phyloP scores from a whole-genome alignment of 2,888 invertebrate genomes.

The Alsophila aescularia region DNA sequence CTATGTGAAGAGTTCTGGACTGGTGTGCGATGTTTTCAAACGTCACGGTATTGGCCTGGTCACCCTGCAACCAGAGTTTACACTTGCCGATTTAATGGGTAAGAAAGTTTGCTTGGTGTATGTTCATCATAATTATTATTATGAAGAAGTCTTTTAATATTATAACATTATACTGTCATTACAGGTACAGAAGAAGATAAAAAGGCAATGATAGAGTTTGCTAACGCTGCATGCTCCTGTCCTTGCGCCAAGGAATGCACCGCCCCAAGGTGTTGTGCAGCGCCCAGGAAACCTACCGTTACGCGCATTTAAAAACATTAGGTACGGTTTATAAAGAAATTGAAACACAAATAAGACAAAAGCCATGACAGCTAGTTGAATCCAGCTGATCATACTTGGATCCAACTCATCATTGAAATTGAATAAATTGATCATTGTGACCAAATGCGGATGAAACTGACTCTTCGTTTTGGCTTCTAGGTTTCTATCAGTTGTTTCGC shows the following conservation, averaged over 20 bases:
- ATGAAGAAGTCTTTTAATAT: background rate
- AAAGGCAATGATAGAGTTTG: conserved; percentile 67
- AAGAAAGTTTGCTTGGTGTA: conserved; percentile 27
- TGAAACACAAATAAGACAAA: background rate
- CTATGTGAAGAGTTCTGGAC: conserved; percentile 74
- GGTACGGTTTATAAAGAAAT: background rate
- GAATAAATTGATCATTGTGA: too few relatives aligned
- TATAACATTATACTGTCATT: background rate
- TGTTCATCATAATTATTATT: background rate
- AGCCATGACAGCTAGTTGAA: background rate
- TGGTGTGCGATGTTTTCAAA: conserved; percentile 89
- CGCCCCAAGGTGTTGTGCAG: conserved; percentile 71
- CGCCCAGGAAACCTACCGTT: conserved; percentile 58
- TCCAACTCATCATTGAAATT: background rate
- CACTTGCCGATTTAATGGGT: conserved; percentile 59
- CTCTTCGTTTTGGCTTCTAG: too few relatives aligned
- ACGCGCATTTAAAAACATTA: conserved; percentile 60
- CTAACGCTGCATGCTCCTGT: conserved; percentile 65
- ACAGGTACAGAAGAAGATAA: conserved; percentile 73
- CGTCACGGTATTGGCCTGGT: conserved; percentile 93
- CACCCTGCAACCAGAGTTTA: conserved; percentile 94
- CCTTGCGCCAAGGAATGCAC: conserved; percentile 79
- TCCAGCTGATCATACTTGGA: background rate
- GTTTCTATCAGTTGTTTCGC: too few relatives aligned
- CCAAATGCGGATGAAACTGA: too few relatives aligned